A percentile compares a stretch with the other conserved stretches of the same genome.
These are phyloP conservation scores for Betta splendens DNA, from an alignment of 2,797 vertebrate species.

Conservation along the genomic window DNA sequence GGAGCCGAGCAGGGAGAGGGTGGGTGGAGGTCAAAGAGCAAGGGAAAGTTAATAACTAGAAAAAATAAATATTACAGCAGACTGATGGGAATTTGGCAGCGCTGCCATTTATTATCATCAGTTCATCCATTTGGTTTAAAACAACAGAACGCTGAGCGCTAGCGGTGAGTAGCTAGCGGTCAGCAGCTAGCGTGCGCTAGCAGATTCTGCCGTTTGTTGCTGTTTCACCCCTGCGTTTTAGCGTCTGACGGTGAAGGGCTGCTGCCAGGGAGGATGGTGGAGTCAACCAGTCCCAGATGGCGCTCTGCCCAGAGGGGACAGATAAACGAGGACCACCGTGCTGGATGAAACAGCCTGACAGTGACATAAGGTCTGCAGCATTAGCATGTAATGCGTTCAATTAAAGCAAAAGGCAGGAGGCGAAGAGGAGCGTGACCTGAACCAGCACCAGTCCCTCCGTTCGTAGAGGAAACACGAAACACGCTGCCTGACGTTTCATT, in stretches of 20 bases:
- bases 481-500: slow-evolving; percentile 55
- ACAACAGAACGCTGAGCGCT: slow-evolving; percentile 9
- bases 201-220: slow-evolving; percentile 69
- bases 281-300: slow-evolving; percentile 74
- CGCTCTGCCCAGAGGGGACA: slow-evolving; percentile 62
- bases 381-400: slow-evolving; percentile 31
- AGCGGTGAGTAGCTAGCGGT: too few relatives aligned
- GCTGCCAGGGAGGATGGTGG: slow-evolving; percentile 65
- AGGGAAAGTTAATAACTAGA: slow-evolving; percentile 81
- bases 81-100: slow-evolving; percentile 79
- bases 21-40: slow-evolving; percentile 70
- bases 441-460: slow-evolving; percentile 16
- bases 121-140: slow-evolving; percentile 39
- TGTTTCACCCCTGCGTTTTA: slow-evolving; percentile 60
- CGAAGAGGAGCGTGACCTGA: slow-evolving; percentile 9
- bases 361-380: slow-evolving; percentile 24
- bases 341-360: slow-evolving; percentile 58
- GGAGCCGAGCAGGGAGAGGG: slow-evolving; percentile 57
- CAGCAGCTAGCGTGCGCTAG: slow-evolving; percentile 65
- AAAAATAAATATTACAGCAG: slow-evolving; percentile 76
- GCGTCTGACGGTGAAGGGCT: slow-evolving; percentile 62
- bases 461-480: slow-evolving; percentile 35
- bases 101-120: slow-evolving; percentile 59
- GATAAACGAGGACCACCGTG: slow-evolving; percentile 70
- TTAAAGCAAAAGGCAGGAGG: slow-evolving; percentile 12